Evolutionary conservation across 1,140 invertebrate species (phyloP).

Genomic region (Monochamus saltuarius): DNA sequence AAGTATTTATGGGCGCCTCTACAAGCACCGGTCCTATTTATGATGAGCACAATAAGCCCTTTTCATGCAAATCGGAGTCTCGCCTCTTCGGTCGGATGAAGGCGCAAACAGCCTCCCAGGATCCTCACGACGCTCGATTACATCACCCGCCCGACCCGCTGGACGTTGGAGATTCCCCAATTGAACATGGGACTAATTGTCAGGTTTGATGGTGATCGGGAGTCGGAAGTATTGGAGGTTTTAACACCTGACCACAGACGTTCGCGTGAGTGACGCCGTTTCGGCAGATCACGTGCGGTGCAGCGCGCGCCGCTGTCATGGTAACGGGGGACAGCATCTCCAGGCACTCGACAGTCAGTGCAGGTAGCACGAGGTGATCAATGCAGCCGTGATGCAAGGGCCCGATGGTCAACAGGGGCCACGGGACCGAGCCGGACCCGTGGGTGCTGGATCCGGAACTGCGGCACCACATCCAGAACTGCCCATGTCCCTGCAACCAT

Average conservation of each 20-base stretch:
- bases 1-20: slow-evolving; percentile 29
- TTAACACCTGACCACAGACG: slow-evolving; percentile 17
- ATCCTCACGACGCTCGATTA: slow-evolving; percentile 13
- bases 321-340: slow-evolving; percentile 40
- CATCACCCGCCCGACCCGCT: slow-evolving; percentile 5
- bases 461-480: slow-evolving; percentile 80
- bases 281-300: slow-evolving; percentile 51
- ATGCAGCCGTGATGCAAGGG: slow-evolving; percentile 41
- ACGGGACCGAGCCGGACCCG: slow-evolving; percentile 33
- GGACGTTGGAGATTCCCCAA: not conserved
- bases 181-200: not conserved
- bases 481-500: slow-evolving; percentile 85
- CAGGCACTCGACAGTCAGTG: slow-evolving; percentile 33
- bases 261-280: slow-evolving; percentile 32
- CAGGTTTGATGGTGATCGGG: not conserved
- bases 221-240: slow-evolving; percentile 3
- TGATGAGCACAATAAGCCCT: slow-evolving; percentile 1
- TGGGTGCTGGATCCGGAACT: slow-evolving; percentile 65
- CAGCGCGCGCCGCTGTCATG: slow-evolving; percentile 50
- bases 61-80: not conserved
- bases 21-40: not conserved
- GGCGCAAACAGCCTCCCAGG: not conserved
- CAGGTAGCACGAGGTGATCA: slow-evolving; percentile 40
- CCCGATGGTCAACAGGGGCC: slow-evolving; percentile 41
- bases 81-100: too few species aligned